Evolutionary conservation across 2,888 invertebrate species (phyloP), one percentile per base, ranked within the genome.

Genomic region (Crioceris asparagi): DNA sequence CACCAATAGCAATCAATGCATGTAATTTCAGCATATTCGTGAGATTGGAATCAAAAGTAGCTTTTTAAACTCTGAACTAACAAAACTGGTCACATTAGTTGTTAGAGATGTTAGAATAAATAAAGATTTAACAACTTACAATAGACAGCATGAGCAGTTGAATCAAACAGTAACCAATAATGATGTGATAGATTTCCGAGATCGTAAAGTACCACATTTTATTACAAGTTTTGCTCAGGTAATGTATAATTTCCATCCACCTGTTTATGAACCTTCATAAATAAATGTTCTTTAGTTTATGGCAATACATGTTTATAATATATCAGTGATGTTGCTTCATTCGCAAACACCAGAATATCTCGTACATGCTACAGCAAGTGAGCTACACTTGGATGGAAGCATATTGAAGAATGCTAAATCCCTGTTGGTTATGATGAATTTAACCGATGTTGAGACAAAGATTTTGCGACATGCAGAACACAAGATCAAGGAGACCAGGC

Each of bases 1-100:
- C n/a, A n/a, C n/a, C n/a, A n/a, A n/a, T n/a, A n/a, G n/a, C n/a
- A n/a, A n/a, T n/a, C n/a, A n/a, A n/a, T n/a, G n/a, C n/a, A n/a
- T n/a, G n/a, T n/a, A n/a, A 40, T 66, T 66, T 17, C 60, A 90
- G 88, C 81, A 86, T 63, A 80, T 90, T 41, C 82, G 87, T 55
- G 84, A 87, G 61, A 75, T 90, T 49, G 80, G 85, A 45, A 74
- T 90, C 47, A 77, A 83, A 36, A 90, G 88, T 59, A 90, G 87
- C 64, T 80, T 87, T 57, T 77, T 90, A 49, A 90, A 86, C 60
- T 86, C 87, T 2, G 88, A 88, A 50, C 82, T 88, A 35, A 85
- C 84, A 15, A 90, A 90, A 61, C 63, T 88, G 10, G 67, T 90
- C 3, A 84, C 85, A 3, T 77, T 90, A 14, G 77, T 85, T n/a